phyloP scores from a whole-genome alignment of 2,797 vertebrate species.

The Coregonus ussuriensis region DNA sequence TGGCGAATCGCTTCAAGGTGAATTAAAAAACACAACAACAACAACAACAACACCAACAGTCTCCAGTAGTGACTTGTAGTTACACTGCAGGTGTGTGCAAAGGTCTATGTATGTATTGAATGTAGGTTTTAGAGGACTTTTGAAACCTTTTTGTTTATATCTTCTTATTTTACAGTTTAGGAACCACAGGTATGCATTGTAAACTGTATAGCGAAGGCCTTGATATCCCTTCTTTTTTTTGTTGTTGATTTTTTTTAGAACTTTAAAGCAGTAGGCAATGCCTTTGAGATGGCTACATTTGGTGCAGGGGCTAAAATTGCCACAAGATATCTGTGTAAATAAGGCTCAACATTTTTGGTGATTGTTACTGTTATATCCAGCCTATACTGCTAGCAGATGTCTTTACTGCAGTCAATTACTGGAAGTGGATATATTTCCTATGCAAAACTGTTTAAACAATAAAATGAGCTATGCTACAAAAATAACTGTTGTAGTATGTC shows the following conservation, averaged over 20 bases:
- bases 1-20: slow-evolving; percentile 63
- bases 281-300: slow-evolving; percentile 87
- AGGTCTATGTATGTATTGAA: slow-evolving; percentile 89
- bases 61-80: slow-evolving; percentile 77
- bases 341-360: slow-evolving; percentile 99
- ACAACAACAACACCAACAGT: slow-evolving; percentile 75
- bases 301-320: slow-evolving; percentile 94
- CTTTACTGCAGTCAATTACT: slow-evolving; percentile 99
- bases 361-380: slow-evolving; percentile 99
- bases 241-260: slow-evolving; percentile 49
- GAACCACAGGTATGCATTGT: slow-evolving; percentile 84
- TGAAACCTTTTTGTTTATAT: slow-evolving; percentile 73
- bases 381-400: slow-evolving; percentile 99
- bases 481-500: slow-evolving; percentile 59
- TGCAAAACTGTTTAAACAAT: slow-evolving; percentile 99
- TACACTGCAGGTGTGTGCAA: slow-evolving; percentile 81
- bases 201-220: slow-evolving; percentile 78
- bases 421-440: slow-evolving; percentile 99
- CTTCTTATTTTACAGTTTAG: slow-evolving; percentile 76
- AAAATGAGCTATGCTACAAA: slow-evolving; percentile 99
- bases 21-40: slow-evolving; percentile 63
- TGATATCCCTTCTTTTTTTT: slow-evolving; percentile 70
- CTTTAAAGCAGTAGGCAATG: slow-evolving; percentile 68
- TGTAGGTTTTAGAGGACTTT: slow-evolving; percentile 89
- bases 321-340: slow-evolving; percentile 99